Base-by-base conservation (phyloP, 2,888 invertebrate genomes). In the Conus canariensis region DNA sequence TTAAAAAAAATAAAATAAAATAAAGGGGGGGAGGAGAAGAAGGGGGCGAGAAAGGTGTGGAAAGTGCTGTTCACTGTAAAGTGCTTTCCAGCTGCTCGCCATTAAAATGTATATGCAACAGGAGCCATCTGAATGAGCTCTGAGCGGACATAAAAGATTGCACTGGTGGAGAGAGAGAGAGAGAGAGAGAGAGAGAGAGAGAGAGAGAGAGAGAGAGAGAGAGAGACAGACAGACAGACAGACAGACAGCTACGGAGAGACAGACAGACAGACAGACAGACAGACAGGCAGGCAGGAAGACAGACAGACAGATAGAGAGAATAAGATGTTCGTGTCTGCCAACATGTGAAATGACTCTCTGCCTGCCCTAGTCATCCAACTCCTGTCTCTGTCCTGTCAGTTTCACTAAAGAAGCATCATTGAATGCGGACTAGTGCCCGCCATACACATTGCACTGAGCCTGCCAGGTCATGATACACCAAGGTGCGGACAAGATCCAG, bases 241-340 rank as follows among this genome's bases (percentile, higher is more conserved):
- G 25, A 87, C 9, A 87, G 16, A 87, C 16, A 87, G 16, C 64
- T 4, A 87, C 30, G 67, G 59, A 87, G 16, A 45, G 60, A 87
- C 4, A 87, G 14, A 56, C 10, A 67, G n/a, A 70, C 0, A 70
- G 25, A 67, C 8, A 70, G 59, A 87, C 14, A 70, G 60, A 87
- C 22, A 87, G 59, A 87, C 5, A 87, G n/a, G n/a, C n/a, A n/a
- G n/a, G n/a, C n/a, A 58, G 59, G 7, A 1, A 85, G 16, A 85
- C 85, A 85, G 19, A 85, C 85, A 85, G 56, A 60, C 8, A 85
- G 56, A 85, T 60, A 70, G 83, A 83, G 10, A 83, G 64, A 64
- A 16, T 14, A 16, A 64, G 5, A 64, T 45, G 45, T 45, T 45
- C 45, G 0, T 45, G 45, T 45, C 45, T 45, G 3, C 2, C 45